These are phyloP conservation scores for Macrosoma leucophasiata DNA, from an alignment of 2,888 invertebrate species.

Conservation along the genomic window DNA sequence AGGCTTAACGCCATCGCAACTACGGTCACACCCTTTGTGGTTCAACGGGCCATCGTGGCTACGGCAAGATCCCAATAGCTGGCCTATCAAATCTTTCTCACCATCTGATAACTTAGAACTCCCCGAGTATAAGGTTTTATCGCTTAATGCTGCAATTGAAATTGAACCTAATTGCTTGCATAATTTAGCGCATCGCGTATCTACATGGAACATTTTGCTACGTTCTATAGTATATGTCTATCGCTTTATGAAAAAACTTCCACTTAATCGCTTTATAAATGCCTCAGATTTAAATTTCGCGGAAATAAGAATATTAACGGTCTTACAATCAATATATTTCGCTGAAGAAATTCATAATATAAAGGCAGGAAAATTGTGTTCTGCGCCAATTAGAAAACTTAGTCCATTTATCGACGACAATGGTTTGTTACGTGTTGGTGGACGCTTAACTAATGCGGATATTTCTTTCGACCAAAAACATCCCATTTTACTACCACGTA, in stretches of 20 bases:
- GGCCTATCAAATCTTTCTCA: constrained; percentile 1
- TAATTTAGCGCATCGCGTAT: no score
- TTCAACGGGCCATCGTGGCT: constrained; percentile 7
- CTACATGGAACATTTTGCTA: no score
- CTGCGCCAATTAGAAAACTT: neutral
- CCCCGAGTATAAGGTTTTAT: constrained; percentile 5
- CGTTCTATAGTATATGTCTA: no score
- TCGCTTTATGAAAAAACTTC: neutral
- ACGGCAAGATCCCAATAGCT: neutral
- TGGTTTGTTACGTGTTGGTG: no score
- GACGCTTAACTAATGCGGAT: no score
- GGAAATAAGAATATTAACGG: neutral
- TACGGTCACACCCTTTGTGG: constrained; percentile 10
- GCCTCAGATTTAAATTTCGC: neutral
- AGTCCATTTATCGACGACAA: neutral
- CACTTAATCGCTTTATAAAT: neutral
- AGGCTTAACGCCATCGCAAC: constrained; percentile 8
- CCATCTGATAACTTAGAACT: neutral
- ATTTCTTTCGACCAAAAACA: constrained; percentile 4
- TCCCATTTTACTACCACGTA: constrained; percentile 2
- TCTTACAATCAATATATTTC: neutral
- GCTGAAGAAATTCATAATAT: neutral
- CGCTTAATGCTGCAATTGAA: constrained; percentile 1
- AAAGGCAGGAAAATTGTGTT: neutral
- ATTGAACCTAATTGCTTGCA: no score